Evolutionary conservation across 2,113 vertebrate genomes (phyloP).

Genomic region (Triplophysa rosa): DNA sequence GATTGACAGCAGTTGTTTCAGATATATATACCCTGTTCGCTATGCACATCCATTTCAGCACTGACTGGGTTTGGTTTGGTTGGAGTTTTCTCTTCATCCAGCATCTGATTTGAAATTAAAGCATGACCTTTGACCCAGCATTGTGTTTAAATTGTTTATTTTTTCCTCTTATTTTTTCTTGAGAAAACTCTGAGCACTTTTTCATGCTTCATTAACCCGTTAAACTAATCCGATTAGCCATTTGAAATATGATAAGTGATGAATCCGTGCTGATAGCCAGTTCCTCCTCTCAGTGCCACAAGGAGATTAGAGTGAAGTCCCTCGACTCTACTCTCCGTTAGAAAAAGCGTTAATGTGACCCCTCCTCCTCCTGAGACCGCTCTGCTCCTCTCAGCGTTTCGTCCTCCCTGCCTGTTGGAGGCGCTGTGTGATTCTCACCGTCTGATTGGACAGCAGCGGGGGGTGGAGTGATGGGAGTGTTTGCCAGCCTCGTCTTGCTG

Average conservation of each 20-base stretch:
- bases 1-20: conserved; percentile 48
- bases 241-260: conserved; percentile 19
- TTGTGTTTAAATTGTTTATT: conserved; percentile 49
- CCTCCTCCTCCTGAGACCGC: conserved; percentile 38
- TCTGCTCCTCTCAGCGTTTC: conserved; percentile 34
- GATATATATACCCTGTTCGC: conserved; percentile 69
- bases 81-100: conserved; percentile 59
- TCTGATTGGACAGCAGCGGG: conserved; percentile 36
- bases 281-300: conserved; percentile 33
- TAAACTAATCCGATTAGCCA: conserved; percentile 23
- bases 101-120: conserved; percentile 62
- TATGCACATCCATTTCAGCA: conserved; percentile 66
- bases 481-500: conserved; percentile 72
- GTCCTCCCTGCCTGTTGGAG: conserved; percentile 26
- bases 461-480: conserved; percentile 57
- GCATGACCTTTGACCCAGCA: conserved; percentile 67
- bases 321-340: conserved; percentile 41
- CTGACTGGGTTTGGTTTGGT: conserved; percentile 70
- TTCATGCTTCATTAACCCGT: conserved; percentile 39
- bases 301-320: conserved; percentile 26
- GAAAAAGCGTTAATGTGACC: conserved; percentile 42
- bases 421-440: conserved; percentile 9
- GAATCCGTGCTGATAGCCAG: conserved; percentile 31
- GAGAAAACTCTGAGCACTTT: conserved; percentile 57
- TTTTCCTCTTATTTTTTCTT: conserved; percentile 28